A percentile compares a stretch with the other conserved stretches of the same genome.
Evolutionary conservation across 2,888 invertebrate genomes (phyloP).

Genomic region (Dioctria linearis): DNA sequence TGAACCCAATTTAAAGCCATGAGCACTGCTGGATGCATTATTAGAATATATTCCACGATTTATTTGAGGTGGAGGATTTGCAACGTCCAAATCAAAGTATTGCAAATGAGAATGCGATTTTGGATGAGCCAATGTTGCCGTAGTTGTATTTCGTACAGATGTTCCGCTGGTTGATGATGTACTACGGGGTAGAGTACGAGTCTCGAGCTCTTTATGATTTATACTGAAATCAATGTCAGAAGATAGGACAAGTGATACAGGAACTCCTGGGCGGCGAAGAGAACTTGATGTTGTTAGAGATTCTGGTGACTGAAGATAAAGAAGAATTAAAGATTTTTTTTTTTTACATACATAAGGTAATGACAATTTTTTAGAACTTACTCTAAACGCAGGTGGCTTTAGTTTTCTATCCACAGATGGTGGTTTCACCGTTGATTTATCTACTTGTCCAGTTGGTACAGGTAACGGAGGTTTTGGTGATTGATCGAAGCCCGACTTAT

Average conservation of each 20-base stretch:
- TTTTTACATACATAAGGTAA: not conserved
- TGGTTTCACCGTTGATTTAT: constrained; percentile 65
- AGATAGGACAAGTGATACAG: constrained; percentile 66
- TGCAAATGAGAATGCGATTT: constrained; percentile 73
- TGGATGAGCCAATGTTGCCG: constrained; percentile 59
- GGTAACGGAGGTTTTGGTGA: constrained; percentile 66
- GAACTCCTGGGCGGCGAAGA: constrained; percentile 66
- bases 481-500: constrained; percentile 66
- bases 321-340: not conserved
- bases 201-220: constrained; percentile 62
- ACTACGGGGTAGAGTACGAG: constrained; percentile 68
- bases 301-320: constrained; percentile 45
- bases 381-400: constrained; percentile 74
- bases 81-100: constrained; percentile 87
- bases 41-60: constrained; percentile 61
- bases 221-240: constrained; percentile 61
- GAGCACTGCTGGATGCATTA: constrained; percentile 59
- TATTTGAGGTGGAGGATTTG: constrained; percentile 68
- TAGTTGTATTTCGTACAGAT: constrained; percentile 69
- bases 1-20: constrained; percentile 60
- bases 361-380: constrained; percentile 59
- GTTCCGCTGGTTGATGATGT: constrained; percentile 58
- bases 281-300: constrained; percentile 51
- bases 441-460: constrained; percentile 44
- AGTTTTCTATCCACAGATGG: constrained; percentile 77